Percentiles rank a stretch among this genome's conserved stretches.
Evolutionary conservation across 2,797 vertebrate species (phyloP).

Genomic region (Antennarius maculatus): DNA sequence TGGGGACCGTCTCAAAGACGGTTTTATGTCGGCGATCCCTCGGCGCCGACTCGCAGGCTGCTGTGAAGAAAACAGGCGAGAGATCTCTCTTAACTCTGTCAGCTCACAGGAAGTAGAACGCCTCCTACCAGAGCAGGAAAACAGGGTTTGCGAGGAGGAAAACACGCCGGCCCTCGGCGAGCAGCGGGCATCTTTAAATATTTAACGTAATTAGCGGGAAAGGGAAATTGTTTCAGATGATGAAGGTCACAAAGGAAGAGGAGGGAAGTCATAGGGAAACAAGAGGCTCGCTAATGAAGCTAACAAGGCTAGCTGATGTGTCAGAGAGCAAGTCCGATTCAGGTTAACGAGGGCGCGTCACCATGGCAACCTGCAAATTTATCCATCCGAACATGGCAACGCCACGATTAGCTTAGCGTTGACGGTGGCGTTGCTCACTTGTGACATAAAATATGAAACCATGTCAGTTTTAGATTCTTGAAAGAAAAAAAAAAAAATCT

Average conservation of each 20-base stretch:
- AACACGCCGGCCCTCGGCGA: background rate
- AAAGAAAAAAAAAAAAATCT: no score
- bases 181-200: background rate
- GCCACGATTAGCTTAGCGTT: no score
- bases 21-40: slow-evolving; percentile 69
- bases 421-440: no score
- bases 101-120: slow-evolving; percentile 54
- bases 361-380: no score
- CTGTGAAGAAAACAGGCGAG: slow-evolving; percentile 43
- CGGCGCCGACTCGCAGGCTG: slow-evolving; percentile 51
- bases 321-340: no score
- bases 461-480: no score
- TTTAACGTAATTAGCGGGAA: background rate
- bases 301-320: no score
- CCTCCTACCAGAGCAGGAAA: slow-evolving; percentile 37
- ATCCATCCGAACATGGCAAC: no score
- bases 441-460: no score
- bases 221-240: slow-evolving; percentile 2
- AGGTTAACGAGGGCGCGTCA: no score
- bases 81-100: slow-evolving; percentile 54
- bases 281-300: no score
- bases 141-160: background rate
- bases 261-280: background rate
- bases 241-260: background rate
- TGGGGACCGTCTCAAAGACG: slow-evolving; percentile 72